Evolutionary conservation across 2,113 vertebrate genomes (phyloP), one percentile per base, ranked within the genome.

Genomic region (Menidia beryllina): DNA sequence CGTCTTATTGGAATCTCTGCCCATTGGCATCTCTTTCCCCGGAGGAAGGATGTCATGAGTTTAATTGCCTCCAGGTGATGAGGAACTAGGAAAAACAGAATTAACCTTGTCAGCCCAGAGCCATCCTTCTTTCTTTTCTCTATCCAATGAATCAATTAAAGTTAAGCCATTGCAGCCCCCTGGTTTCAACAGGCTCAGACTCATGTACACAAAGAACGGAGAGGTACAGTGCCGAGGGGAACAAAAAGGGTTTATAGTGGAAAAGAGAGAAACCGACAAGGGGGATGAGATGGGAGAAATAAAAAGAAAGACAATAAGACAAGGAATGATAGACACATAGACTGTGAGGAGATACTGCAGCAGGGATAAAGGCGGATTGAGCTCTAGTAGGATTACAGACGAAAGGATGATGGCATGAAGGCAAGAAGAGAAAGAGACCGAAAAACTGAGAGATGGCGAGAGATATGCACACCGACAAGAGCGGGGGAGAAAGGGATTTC

Each of bases 81-180:
- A 82, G 73, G 53, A 86, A 81, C 79, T 57, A 47, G 85, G 82
- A 87, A 88, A 91, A 90, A 89, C 81, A 87, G 90, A 90, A 88
- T 90, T 90, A 91, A 91, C 89, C 87, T 90, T 91, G 89, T 91
- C 91, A 91, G 84, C 82, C 75, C 54, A 58, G 65, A 86, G 81
- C 73, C 79, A 38, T 59, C 82, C 45, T 69, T 74, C 56, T 74
- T 65, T 50, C 63, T 68, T 69, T 65, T 36, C 27, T 71, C 65
- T 48, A 79, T 86, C 88, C 82, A 3, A 62, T 65, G 75, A 85
- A 89, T 92, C 89, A 91, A 92, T 92, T 92, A 88, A 78, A 88
- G 85, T 71, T 90, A 87, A 88, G 88, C 86, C 59, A 55, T 27
- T 36, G 17, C 53, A 68, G 79, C 82, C 84, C 82, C 76, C 24